Evolutionary conservation across 1,140 invertebrate genomes (phyloP).

Genomic region (Euura lappo): DNA sequence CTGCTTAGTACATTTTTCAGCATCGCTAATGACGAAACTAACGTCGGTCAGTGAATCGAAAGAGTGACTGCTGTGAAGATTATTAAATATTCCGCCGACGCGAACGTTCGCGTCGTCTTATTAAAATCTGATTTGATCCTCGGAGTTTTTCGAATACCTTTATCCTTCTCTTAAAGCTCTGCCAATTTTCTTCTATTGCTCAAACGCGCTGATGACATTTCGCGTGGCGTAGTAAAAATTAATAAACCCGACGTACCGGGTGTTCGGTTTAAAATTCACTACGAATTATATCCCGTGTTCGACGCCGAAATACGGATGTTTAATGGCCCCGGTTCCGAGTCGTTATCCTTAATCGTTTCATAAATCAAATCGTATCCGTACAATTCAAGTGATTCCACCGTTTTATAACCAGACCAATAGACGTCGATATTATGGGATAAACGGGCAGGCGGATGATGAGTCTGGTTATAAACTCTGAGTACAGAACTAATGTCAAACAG

Average conservation of each 20-base stretch:
- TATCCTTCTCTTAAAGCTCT: background rate
- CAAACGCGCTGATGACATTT: too few species aligned
- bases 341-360: background rate
- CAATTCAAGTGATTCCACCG: background rate
- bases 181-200: background rate
- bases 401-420: background rate
- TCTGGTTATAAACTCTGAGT: background rate
- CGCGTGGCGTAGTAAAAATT: too few species aligned
- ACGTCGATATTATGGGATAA: background rate
- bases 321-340: too few species aligned
- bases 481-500: background rate
- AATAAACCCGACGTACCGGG: too few species aligned
- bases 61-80: slow-evolving; percentile 2
- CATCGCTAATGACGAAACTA: background rate
- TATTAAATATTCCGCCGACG: slow-evolving; percentile 1
- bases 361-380: background rate
- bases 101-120: background rate
- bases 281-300: too few species aligned
- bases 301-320: too few species aligned
- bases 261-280: too few species aligned
- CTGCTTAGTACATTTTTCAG: too few species aligned
- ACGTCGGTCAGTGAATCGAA: background rate
- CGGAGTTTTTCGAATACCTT: background rate
- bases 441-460: background rate
- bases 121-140: background rate